A percentile compares a stretch with the other conserved stretches of the same genome.
phyloP scores from a whole-genome alignment of 2,797 vertebrate genomes.

The Pteropus rufus region DNA sequence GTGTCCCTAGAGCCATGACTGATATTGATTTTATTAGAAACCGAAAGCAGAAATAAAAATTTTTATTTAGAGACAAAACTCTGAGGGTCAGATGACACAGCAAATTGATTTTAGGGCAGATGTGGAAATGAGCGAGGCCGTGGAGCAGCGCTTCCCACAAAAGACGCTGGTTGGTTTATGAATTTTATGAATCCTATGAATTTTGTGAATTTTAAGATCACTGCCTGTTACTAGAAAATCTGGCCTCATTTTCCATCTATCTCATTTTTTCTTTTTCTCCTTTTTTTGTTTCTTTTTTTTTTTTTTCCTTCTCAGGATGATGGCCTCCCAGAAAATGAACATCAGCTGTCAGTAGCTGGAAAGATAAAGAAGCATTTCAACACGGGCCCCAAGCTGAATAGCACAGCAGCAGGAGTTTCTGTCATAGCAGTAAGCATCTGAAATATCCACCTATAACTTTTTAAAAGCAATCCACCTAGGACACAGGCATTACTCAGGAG shows the following conservation, averaged over 20 bases:
- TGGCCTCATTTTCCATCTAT: neutral
- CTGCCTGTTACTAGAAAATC: neutral
- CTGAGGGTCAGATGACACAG: neutral
- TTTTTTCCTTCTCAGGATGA: conserved; percentile 87
- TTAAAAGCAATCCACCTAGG: conserved; percentile 44
- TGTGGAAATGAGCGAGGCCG: neutral
- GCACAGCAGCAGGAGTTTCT: conserved; percentile 94
- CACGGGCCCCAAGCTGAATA: conserved; percentile 90
- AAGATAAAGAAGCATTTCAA: conserved; percentile 99
- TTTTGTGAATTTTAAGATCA: neutral
- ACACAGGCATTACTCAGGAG: conserved; percentile 60
- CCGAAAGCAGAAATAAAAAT: neutral
- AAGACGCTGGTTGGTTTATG: neutral
- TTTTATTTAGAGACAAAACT: neutral
- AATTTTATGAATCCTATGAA: neutral
- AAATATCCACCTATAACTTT: conserved; percentile 79
- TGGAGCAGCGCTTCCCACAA: neutral
- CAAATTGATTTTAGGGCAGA: neutral
- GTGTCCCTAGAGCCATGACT: neutral
- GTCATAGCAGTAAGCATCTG: conserved; percentile 96
- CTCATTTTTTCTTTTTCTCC: conserved; percentile 45
- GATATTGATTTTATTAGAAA: conserved; percentile 20
- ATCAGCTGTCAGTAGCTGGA: conserved; percentile 95
- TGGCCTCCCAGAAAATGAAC: conserved; percentile 90
- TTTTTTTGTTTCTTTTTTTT: conserved; percentile 42